These are phyloP conservation scores for Meleagris gallopavo DNA, from an alignment of 2,113 vertebrate genomes.

Conservation along the genomic window DNA sequence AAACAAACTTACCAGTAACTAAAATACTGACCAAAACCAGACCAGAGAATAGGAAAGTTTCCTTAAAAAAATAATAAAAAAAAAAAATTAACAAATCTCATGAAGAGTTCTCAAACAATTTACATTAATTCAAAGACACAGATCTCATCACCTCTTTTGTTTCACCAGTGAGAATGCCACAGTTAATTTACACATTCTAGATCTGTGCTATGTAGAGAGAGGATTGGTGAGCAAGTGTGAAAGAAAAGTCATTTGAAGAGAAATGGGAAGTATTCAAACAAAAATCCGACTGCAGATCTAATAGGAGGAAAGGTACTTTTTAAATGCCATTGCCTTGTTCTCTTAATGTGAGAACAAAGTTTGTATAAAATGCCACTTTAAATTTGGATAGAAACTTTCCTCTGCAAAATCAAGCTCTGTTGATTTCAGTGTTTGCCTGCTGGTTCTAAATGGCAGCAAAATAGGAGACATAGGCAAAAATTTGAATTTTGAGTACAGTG, in stretches of 20 bases:
- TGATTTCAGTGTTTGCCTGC: not conserved
- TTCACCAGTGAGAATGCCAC: not conserved
- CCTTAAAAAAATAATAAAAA: not conserved
- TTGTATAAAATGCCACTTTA: not conserved
- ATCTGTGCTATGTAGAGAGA: not conserved
- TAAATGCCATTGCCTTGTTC: not conserved
- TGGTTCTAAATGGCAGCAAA: not conserved
- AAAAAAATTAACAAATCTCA: not conserved
- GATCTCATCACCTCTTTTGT: not conserved
- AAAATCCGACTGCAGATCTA: not conserved
- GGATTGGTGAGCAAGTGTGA: not conserved
- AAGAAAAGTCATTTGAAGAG: not conserved
- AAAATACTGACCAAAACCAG: conserved; percentile 46
- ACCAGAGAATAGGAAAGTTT: not conserved
- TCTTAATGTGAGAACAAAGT: not conserved
- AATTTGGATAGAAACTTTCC: not conserved
- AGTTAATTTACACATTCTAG: conserved; percentile 17
- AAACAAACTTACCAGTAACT: conserved; percentile 12
- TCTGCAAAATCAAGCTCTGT: not conserved
- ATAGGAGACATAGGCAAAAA: not conserved
- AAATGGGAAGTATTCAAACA: not conserved
- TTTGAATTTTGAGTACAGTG: not conserved
- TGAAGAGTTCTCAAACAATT: conserved; percentile 18
- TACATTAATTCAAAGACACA: not conserved
- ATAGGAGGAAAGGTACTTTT: not conserved